These are phyloP conservation scores for Cebus imitator DNA, from an alignment of 2,113 vertebrate species.

Conservation along the genomic window DNA sequence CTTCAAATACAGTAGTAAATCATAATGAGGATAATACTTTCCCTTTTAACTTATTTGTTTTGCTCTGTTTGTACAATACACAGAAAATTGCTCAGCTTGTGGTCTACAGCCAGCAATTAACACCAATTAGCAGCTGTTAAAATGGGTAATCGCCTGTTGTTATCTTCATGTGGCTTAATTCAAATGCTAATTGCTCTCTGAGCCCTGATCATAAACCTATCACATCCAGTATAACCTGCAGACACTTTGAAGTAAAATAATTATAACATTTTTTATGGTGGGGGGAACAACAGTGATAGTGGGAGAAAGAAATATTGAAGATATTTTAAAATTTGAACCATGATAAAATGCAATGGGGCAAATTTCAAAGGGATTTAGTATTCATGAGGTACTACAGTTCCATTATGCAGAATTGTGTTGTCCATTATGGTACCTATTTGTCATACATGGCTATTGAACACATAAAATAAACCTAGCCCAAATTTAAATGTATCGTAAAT, in stretches of 20 bases:
- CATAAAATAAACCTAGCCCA: background rate
- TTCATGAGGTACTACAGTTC: fast-evolving
- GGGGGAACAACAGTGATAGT: background rate
- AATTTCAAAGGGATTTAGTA: background rate
- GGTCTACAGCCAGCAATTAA: constrained; percentile 84
- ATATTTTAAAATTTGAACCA: background rate
- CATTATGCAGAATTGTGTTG: background rate
- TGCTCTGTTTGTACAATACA: constrained; percentile 78
- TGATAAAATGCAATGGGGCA: background rate
- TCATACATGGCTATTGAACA: background rate
- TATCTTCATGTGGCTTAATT: constrained; percentile 79
- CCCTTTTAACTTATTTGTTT: constrained; percentile 75
- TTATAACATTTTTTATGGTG: background rate
- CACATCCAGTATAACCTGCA: constrained; percentile 69
- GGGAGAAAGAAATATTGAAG: background rate
- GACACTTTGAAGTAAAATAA: constrained; percentile 12
- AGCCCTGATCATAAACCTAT: constrained; percentile 70
- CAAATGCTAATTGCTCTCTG: constrained; percentile 80
- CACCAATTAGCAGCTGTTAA: constrained; percentile 83
- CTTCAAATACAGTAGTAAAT: background rate
- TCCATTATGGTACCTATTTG: background rate
- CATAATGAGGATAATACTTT: constrained; percentile 48
- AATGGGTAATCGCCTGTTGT: constrained; percentile 76
- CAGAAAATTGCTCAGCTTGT: constrained; percentile 79
- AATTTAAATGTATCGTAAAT: background rate